Percentiles rank a stretch among this genome's conserved stretches.
Evolutionary conservation across 2,888 invertebrate species (phyloP).

Genomic region (Brachycybe producta): DNA sequence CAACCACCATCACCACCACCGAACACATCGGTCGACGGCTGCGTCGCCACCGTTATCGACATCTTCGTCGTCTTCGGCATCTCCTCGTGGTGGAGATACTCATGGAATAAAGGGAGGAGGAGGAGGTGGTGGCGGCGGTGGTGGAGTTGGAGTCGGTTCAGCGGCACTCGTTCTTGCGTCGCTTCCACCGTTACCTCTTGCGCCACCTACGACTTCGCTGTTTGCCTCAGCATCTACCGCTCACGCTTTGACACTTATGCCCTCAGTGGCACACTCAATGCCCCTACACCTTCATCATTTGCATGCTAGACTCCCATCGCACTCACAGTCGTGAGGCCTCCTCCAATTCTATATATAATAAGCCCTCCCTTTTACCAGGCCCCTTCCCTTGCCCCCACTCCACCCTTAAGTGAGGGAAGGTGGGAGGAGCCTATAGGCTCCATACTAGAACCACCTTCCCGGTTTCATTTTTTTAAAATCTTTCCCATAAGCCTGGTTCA

Average conservation of each 20-base stretch:
- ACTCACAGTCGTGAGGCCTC: conserved; percentile 5
- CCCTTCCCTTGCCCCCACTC: neutral
- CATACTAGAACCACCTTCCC: too few relatives aligned
- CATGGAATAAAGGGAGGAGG: neutral
- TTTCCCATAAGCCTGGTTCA: too few relatives aligned
- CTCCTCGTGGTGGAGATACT: neutral
- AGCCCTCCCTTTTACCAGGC: conserved; percentile 1
- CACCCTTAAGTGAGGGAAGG: too few relatives aligned
- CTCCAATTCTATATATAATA: neutral
- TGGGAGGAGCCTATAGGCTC: too few relatives aligned
- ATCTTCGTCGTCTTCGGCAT: neutral
- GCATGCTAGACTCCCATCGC: conserved; percentile 3
- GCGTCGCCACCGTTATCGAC: neutral
- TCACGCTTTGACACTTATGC: neutral
- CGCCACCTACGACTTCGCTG: neutral
- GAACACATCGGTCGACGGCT: neutral
- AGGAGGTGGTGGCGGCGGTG: neutral
- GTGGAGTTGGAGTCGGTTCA: neutral
- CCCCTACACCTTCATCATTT: conserved; percentile 2
- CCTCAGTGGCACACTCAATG: neutral
- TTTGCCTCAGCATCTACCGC: neutral
- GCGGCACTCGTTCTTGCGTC: neutral
- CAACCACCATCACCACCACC: neutral
- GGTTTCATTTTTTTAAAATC: too few relatives aligned
- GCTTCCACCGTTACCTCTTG: neutral